Evolutionary conservation across 2,888 invertebrate genomes (phyloP), one percentile per base, ranked within the genome.

Genomic region (Dichetophora obliterata): DNA sequence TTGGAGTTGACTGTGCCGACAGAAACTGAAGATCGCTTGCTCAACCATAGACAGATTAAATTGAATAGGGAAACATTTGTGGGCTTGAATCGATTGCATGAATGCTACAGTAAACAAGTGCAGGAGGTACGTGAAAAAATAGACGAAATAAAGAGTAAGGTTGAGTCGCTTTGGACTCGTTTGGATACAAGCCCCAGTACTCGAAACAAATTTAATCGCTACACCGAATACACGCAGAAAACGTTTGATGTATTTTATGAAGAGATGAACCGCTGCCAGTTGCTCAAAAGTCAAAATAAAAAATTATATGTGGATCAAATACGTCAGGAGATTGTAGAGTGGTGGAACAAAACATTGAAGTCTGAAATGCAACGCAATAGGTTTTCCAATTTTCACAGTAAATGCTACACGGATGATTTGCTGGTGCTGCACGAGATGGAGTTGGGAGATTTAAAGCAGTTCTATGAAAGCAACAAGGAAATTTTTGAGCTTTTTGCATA

Each of bases 271-370:
- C 91, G 94, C 5, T 96, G 95, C 84, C 94, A 96, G 84, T 91
- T 91, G 31, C 91, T 95, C 75, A 95, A 95, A 82, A 91, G 92
- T 57, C 93, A 94, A 83, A 96, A 96, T 86, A 93, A 97, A 75
- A 91, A 92, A 90, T 91, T 91, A 82, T 87, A 86, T 76, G 85
- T 88, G 3, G 85, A 89, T 48, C 84, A 94, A 84, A 90, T 95
- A 2, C 92, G 96, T 27, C 89, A 90, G 0, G 95, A 97, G 85
- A 91, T 97, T 52, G 88, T 90, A 73, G 88, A 91, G 11, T 92
- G 94, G 90, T 97, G 97, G 96, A 92, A 95, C 76, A 92, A 92
- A 79, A 94, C 95, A 71, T 93, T 94, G 87, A 94, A 93, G 84
- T 91, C 93, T 0, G 91, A 91, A 52, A 85, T 89, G 0, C 92